Base-by-base conservation (phyloP, 2,113 vertebrate genomes). In the Coracopsis vasa region DNA sequence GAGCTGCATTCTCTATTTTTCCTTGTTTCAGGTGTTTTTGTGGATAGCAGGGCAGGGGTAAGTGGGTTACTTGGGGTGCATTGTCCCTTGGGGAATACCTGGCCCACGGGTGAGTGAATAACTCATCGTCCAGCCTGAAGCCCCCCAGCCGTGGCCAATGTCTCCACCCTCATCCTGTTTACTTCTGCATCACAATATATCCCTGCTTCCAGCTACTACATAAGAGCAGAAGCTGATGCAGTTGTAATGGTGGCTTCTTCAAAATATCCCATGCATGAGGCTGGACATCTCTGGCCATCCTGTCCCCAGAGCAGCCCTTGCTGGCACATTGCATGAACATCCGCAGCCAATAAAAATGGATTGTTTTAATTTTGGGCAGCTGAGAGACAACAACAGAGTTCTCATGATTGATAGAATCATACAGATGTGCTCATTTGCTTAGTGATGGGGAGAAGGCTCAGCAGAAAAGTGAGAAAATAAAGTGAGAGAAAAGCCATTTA, bases 281-380 rank as follows among this genome's bases (percentile, higher is more conserved):
- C 0, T 45, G 71, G n/a, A 11, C 0, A 0, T 27, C 44, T 83
- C 0, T 53, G 75, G 39, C 11, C 0, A 0, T 29, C 47, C 83
- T 12, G 1, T 41, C 10, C 61, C 23, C 13, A 5, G 25, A 33
- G 53, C 74, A 77, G n/a, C 27, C 67, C 77, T 84, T 11, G 23
- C 58, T 77, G 58, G 27, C 9, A 18, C 0, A 0, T 0, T 4
- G 48, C 23, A 9, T 4, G 18, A 53, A 47, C 45, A 27, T 7
- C 39, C 56, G 35, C 9, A 71, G 70, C 21, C 51, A 60, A 28
- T 9, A 24, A 4, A 53, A 61, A 35, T 0, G 20, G 65, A 10
- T 53, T 48, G 39, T 1, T 67, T 74, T 5, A 3, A 21, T 54
- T 42, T 37, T 15, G 84, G 60, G 33, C 29, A 33, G 41, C 69